Evolutionary conservation across 2,888 invertebrate species (phyloP), one percentile per base, ranked within the genome.

Genomic region (Eilema sororculum): DNA sequence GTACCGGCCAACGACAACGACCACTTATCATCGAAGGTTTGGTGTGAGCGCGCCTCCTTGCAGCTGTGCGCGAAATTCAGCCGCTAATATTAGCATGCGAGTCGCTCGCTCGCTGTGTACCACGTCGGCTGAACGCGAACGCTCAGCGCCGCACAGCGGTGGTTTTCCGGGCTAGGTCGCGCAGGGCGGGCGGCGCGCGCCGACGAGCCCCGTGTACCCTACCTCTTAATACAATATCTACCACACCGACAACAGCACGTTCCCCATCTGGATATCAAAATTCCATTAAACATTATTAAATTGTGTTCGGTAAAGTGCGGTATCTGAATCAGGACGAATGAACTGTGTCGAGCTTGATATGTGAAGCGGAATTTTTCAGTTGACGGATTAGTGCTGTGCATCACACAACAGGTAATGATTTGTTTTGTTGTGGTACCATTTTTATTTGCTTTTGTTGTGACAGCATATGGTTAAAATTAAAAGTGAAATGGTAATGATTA

Each of bases 111-210:
- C 33, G 65, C 69, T 75, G 81, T 78, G 73, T 79, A 74, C 56
- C 65, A 74, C 79, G 76, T 71, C 77, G 74, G 77, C 77, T 76
- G 76, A 79, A 75, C 82, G 75, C 69, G 76, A 79, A 75, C 82
- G 75, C 70, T 78, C 72, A 77, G 75, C 79, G 71, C 64, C 20
- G 66, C 58, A n/a, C 13, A 73, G 60, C 82, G 83, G 87, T 86
- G 87, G 82, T 88, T 90, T 87, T 86, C 87, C 91, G 89, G 84
- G 80, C 84, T 82, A 86, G 83, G 82, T 80, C 84, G 86, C 84
- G 85, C 82, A 90, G 92, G 93, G 94, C 93, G 94, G 93, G 93
- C 93, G 94, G 94, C 94, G 94, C 94, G 93, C 92, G 92, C 90
- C 81, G 80, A 72, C 79, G 74, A 80, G 76, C 84, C 83, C 84